These are phyloP conservation scores for Hippoglossus stenolepis DNA, from an alignment of 2,113 vertebrate genomes.

Conservation along the genomic window DNA sequence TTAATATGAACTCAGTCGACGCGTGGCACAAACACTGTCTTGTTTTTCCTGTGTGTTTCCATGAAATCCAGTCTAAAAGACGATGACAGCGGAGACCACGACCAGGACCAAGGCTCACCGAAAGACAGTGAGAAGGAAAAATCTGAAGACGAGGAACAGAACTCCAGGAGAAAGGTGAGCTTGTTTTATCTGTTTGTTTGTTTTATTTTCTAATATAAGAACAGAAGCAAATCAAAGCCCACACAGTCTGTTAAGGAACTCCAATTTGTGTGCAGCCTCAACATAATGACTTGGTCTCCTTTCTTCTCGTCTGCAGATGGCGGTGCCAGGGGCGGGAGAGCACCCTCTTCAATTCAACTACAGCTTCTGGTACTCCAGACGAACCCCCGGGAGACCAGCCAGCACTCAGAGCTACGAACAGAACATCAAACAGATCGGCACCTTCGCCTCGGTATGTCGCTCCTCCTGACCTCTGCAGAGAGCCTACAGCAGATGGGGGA, in stretches of 20 bases:
- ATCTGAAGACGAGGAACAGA: slow-evolving; percentile 81
- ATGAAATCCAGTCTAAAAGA: slow-evolving; percentile 81
- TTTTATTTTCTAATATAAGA: too few relatives aligned
- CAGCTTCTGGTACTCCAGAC: slow-evolving; percentile 88
- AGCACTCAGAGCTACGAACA: slow-evolving; percentile 88
- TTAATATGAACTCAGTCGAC: neutral
- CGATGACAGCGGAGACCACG: slow-evolving; percentile 87
- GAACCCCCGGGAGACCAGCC: slow-evolving; percentile 85
- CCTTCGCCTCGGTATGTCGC: slow-evolving; percentile 83
- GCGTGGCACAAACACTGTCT: neutral
- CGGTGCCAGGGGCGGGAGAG: slow-evolving; percentile 82
- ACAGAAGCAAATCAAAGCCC: too few relatives aligned
- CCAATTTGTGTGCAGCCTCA: neutral
- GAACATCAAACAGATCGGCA: slow-evolving; percentile 89
- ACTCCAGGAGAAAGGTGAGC: slow-evolving; percentile 77
- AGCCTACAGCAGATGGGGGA: neutral
- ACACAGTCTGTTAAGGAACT: too few relatives aligned
- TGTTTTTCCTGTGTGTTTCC: slow-evolving; percentile 2
- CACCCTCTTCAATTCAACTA: slow-evolving; percentile 88
- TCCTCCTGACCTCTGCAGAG: neutral
- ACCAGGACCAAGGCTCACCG: slow-evolving; percentile 85
- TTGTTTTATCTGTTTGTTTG: too few relatives aligned
- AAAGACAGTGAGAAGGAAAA: slow-evolving; percentile 86
- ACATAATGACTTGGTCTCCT: neutral
- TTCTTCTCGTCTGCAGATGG: slow-evolving; percentile 68